phyloP scores from a whole-genome alignment of 1,140 invertebrate genomes.

The Micrasema longulum region DNA sequence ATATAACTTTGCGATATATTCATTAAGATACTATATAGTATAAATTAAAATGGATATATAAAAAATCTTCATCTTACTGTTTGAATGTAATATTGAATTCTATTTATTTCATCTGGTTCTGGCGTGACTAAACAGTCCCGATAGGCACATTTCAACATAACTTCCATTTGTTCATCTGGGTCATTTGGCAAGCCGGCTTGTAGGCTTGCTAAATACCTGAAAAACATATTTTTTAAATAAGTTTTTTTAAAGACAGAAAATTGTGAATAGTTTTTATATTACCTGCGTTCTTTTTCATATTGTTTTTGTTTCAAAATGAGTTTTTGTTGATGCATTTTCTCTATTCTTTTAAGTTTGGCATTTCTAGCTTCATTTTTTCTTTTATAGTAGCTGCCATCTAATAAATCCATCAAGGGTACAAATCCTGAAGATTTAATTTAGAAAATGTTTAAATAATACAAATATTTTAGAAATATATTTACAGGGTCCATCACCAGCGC shows the following conservation, averaged over 20 bases:
- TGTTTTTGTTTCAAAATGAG: slow-evolving; percentile 23
- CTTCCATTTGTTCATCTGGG: slow-evolving; percentile 64
- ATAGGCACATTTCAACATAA: slow-evolving; percentile 57
- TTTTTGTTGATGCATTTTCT: slow-evolving; percentile 57
- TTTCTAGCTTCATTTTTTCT: slow-evolving; percentile 63
- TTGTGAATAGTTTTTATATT: slow-evolving; percentile 25
- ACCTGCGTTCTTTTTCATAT: slow-evolving; percentile 48
- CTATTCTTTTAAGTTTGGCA: slow-evolving; percentile 62
- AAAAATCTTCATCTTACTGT: slow-evolving; percentile 50
- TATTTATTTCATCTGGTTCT: slow-evolving; percentile 58
- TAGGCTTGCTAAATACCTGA: slow-evolving; percentile 57
- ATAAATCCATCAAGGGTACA: slow-evolving; percentile 67
- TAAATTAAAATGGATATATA: too few species aligned
- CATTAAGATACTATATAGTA: too few species aligned
- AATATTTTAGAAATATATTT: too few species aligned
- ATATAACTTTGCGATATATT: too few species aligned
- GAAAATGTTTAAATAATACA: too few species aligned
- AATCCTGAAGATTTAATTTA: slow-evolving; percentile 65
- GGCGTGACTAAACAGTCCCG: slow-evolving; percentile 57
- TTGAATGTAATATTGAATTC: slow-evolving; percentile 62
- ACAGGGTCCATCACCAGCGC: too few species aligned
- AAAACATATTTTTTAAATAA: slow-evolving; percentile 28
- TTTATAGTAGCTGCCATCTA: slow-evolving; percentile 68
- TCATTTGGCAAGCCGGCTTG: slow-evolving; percentile 62
- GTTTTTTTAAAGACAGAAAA: too few species aligned